phyloP scores from a whole-genome alignment of 2,888 invertebrate genomes.

The Achlya flavicornis region DNA sequence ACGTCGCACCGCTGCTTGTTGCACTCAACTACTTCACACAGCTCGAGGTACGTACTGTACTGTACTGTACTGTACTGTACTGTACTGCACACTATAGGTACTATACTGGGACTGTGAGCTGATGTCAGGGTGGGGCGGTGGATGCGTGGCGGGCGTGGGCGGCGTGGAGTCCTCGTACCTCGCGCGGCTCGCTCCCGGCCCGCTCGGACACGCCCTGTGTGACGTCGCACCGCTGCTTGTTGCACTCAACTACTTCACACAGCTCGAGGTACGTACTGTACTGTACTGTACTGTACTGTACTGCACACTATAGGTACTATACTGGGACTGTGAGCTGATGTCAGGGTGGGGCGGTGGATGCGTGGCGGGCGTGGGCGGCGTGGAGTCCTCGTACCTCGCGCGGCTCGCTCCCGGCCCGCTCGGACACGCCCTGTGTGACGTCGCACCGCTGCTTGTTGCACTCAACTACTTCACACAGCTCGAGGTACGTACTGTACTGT shows the following conservation, averaged over 20 bases:
- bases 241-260: constrained; percentile 93
- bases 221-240: constrained; percentile 90
- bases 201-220: constrained; percentile 83
- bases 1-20: constrained; percentile 89
- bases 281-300: neutral
- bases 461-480: constrained; percentile 94
- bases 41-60: constrained; percentile 85
- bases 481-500: constrained; percentile 82
- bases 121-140: constrained; percentile 66
- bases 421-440: constrained; percentile 84
- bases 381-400: constrained; percentile 90
- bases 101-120: constrained; percentile 67
- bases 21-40: constrained; percentile 94
- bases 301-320: constrained; percentile 29
- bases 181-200: constrained; percentile 86
- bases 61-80: neutral
- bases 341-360: constrained; percentile 79
- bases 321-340: constrained; percentile 67
- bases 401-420: constrained; percentile 87
- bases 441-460: constrained; percentile 90
- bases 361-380: constrained; percentile 91
- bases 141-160: constrained; percentile 90
- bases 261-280: constrained; percentile 87
- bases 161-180: constrained; percentile 92
- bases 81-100: no score